phyloP scores from a whole-genome alignment of 2,888 invertebrate genomes.

The Boloria selene region DNA sequence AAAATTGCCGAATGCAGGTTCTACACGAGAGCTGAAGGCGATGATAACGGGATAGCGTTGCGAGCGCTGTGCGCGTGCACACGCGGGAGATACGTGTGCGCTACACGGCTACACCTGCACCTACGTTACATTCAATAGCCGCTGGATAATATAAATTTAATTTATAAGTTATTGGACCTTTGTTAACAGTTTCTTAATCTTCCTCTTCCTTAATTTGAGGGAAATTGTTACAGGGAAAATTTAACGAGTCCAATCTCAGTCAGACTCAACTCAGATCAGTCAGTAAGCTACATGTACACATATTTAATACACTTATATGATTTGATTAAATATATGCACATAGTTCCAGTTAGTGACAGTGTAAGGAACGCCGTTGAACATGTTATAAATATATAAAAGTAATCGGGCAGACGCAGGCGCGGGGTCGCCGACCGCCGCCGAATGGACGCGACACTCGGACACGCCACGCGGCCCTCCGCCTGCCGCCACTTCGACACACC shows the following conservation, averaged over 20 bases:
- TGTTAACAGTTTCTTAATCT: background rate
- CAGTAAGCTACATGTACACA: no score
- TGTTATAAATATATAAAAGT: slow-evolving; percentile 12
- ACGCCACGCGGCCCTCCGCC: slow-evolving; percentile 6
- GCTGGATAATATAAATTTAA: no score
- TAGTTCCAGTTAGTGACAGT: background rate
- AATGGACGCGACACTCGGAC: slow-evolving; percentile 24
- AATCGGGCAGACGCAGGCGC: slow-evolving; percentile 13
- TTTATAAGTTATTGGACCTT: background rate
- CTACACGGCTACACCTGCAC: no score
- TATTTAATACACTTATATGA: no score
- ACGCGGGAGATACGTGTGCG: background rate
- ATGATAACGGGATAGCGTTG: slow-evolving; percentile 24
- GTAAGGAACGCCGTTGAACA: background rate
- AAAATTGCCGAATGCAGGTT: slow-evolving; percentile 18
- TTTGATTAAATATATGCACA: background rate
- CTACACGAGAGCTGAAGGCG: slow-evolving; percentile 17
- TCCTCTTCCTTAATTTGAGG: background rate
- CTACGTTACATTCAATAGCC: no score
- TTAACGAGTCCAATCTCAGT: no score
- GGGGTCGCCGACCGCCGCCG: slow-evolving; percentile 30
- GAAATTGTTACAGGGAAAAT: no score
- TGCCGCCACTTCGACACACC: background rate
- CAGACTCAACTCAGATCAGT: no score
- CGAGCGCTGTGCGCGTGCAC: background rate